Evolutionary conservation across 2,113 vertebrate genomes (phyloP).

Genomic region (Datnioides undecimradiatus): DNA sequence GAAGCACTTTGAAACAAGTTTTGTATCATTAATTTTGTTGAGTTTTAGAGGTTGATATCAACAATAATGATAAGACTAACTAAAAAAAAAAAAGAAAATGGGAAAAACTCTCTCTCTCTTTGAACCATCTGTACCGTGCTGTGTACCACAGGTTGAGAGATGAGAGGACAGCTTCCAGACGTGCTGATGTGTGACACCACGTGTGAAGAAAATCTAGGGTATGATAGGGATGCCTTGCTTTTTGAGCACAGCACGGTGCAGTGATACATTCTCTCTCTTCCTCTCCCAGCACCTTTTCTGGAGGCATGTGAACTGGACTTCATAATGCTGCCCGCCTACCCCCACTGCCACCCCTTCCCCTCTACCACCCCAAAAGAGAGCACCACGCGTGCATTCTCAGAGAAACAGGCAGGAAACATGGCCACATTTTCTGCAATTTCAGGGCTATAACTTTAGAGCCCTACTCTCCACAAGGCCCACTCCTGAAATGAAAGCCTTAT

Average conservation of each 20-base stretch:
- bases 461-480: background rate
- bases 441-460: background rate
- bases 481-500: background rate
- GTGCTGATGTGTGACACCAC: constrained; percentile 25
- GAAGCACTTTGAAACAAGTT: background rate
- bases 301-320: constrained; percentile 44
- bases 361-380: background rate
- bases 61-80: background rate
- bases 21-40: background rate
- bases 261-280: constrained; percentile 36
- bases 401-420: background rate
- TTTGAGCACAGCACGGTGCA: constrained; percentile 27
- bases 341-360: background rate
- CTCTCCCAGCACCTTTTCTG: constrained; percentile 31
- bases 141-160: constrained; percentile 4
- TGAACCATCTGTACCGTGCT: background rate
- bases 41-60: constrained; percentile 5
- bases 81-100: background rate
- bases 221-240: constrained; percentile 27
- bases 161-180: constrained; percentile 19
- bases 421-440: background rate
- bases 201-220: constrained; percentile 20
- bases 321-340: constrained; percentile 14
- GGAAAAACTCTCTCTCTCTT: background rate
- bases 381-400: constrained; percentile 2